Evolutionary conservation across 2,113 vertebrate species (phyloP).

Genomic region (Apus apus): DNA sequence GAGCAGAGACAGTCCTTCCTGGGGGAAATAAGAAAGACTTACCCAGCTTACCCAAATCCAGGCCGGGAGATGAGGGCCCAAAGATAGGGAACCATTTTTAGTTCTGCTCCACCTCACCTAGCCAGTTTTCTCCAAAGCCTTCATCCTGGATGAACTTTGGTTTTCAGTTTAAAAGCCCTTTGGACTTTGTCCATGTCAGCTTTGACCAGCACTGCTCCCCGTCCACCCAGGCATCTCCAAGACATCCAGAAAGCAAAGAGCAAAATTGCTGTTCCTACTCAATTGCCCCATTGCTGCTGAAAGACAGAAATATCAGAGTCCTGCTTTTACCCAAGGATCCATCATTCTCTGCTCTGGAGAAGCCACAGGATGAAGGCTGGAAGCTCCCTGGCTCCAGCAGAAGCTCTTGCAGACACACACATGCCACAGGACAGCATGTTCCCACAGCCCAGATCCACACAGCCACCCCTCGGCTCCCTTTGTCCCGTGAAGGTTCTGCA

Average conservation of each 20-base stretch:
- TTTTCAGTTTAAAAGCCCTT: not conserved
- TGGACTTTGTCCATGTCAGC: not conserved
- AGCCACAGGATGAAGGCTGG: not conserved
- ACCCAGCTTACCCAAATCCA: not conserved
- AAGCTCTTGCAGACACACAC: not conserved
- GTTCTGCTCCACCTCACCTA: not conserved
- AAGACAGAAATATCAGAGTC: not conserved
- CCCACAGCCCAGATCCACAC: not conserved
- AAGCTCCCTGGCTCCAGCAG: not conserved
- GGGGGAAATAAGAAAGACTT: not conserved
- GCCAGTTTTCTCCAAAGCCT: not conserved
- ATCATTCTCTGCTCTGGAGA: not conserved
- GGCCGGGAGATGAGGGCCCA: not conserved
- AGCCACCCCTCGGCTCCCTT: rapidly evolving
- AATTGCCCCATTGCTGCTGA: not conserved
- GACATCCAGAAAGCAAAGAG: not conserved
- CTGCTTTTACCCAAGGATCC: not conserved
- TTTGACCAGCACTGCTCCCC: not conserved
- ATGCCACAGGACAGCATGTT: rapidly evolving
- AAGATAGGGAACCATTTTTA: not conserved
- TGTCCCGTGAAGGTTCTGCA: not conserved
- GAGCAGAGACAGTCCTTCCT: not conserved
- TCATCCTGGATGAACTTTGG: not conserved
- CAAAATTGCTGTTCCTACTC: not conserved
- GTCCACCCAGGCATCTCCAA: not conserved